Base-by-base conservation (phyloP, 2,113 vertebrate species). In the Malurus elegans region DNA sequence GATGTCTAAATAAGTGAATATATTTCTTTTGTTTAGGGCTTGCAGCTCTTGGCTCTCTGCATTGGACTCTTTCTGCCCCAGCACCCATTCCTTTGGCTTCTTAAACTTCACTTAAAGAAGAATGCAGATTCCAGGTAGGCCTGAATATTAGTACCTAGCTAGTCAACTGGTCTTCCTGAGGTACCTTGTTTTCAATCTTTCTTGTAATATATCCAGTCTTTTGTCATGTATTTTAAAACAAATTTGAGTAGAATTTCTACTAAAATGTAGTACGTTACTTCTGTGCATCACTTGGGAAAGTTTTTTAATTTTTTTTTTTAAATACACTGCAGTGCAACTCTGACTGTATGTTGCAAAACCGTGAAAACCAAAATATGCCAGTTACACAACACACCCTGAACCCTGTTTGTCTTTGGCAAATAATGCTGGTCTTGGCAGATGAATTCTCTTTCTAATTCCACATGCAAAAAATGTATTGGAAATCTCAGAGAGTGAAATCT, bases 31-130 rank as follows among this genome's bases (percentile, higher is more conserved):
- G 51, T 93, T 64, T 82, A 99, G 99, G 99, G 98, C 61, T 99
- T 99, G 99, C 99, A 99, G 98, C 98, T 99, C 83, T 97, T 99
- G 85, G 99, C 99, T 7, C 97, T 99, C 97, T 99, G 98, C 18
- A 97, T 99, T 14, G 99, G 99, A 34, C 98, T 99, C 79, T 99
- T 99, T 94, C 98, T 99, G 83, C 99, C 99, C 32, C 99, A 99
- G 80, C 99, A 99, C 72, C 99, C 98, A 47, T 99, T 99, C 97
- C 98, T 99, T 76, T 99, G 99, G 99, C 98, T 99, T 92, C 98
- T 99, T 70, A 98, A 98, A 91, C 97, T 98, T 81, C 99, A 99
- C 92, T 98, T 99, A 47, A 99, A 98, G 96, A 98, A 98, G 96
- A 99, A 99, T 18, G 98, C 98, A 62, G 99, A 99, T 95, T 96